Evolutionary conservation across 92 coral and sea anemone species (phyloP).

Genomic region (Epizoanthus ramosus): DNA sequence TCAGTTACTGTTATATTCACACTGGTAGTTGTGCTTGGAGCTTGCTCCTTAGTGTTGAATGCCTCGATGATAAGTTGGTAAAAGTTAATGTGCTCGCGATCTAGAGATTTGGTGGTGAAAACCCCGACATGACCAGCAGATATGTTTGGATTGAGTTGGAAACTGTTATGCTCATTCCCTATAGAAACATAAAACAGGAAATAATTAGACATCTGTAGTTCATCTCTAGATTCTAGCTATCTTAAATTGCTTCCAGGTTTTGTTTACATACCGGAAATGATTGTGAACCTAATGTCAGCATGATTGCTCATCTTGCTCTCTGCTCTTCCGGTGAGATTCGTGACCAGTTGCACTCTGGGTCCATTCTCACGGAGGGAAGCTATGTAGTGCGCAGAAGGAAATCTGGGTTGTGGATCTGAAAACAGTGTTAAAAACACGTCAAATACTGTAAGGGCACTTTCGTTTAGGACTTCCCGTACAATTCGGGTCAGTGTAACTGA

Average conservation of each 20-base stretch:
- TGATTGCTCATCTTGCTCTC: slow-evolving; percentile 52
- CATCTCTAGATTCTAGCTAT: not conserved
- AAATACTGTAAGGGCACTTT: not conserved
- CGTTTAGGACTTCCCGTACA: too few species aligned
- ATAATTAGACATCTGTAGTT: not conserved
- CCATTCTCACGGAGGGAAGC: slow-evolving; percentile 52
- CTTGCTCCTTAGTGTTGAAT: slow-evolving; percentile 52
- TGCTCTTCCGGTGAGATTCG: slow-evolving; percentile 48
- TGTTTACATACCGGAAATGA: slow-evolving; percentile 51
- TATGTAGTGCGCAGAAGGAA: slow-evolving; percentile 36
- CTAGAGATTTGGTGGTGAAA: slow-evolving; percentile 49
- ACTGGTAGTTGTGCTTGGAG: slow-evolving; percentile 42
- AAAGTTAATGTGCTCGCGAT: slow-evolving; percentile 48
- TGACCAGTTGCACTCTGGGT: slow-evolving; percentile 44
- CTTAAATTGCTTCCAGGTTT: not conserved
- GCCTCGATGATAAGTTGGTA: slow-evolving; percentile 38
- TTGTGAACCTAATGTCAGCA: slow-evolving; percentile 44
- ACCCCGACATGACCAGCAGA: slow-evolving; percentile 42
- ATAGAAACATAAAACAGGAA: not conserved
- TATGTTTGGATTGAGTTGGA: slow-evolving; percentile 45
- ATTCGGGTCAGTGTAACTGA: too few species aligned
- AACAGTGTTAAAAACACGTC: not conserved
- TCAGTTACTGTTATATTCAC: slow-evolving; percentile 48
- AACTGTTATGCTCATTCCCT: slow-evolving; percentile 51
- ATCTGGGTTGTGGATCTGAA: slow-evolving; percentile 61